Conservation (phyloP, 1,140 invertebrate genomes). For the Leptestheria dahalacensis region DNA sequence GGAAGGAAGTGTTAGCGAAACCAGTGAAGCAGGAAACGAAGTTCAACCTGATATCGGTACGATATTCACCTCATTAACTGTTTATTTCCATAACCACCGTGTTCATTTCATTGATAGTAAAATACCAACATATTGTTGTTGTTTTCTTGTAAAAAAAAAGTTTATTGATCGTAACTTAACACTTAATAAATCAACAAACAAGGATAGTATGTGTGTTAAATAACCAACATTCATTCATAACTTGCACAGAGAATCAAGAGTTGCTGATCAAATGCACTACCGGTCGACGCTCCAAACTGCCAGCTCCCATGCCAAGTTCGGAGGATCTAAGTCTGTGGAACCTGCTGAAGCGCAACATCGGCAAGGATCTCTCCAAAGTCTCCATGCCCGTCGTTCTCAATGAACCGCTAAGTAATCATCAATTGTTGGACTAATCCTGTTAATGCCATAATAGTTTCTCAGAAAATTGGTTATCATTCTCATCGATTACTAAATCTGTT, state of each 20-base stretch:
- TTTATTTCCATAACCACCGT: too few species aligned
- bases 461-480: too few species aligned
- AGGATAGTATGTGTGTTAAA: too few species aligned
- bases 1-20: conserved; percentile 48
- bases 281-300: conserved; percentile 52
- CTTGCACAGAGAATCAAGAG: conserved; percentile 11
- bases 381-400: conserved; percentile 68
- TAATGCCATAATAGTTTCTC: too few species aligned
- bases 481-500: too few species aligned
- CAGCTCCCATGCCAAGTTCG: conserved; percentile 48
- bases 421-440: conserved; percentile 25
- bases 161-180: too few species aligned
- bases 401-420: conserved; percentile 70
- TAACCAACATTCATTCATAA: too few species aligned
- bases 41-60: conserved; percentile 27
- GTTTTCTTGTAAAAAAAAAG: too few species aligned
- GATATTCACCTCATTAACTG: background rate
- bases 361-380: conserved; percentile 70
- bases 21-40: conserved; percentile 42
- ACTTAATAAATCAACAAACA: too few species aligned
- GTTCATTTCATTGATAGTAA: too few species aligned
- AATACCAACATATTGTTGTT: too few species aligned
- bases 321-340: conserved; percentile 65
- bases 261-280: conserved; percentile 32
- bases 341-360: conserved; percentile 66